Percentiles rank a stretch among this genome's conserved stretches.
Conservation (phyloP, 2,888 invertebrate genomes). For the Ichneumoninae sp. region DNA sequence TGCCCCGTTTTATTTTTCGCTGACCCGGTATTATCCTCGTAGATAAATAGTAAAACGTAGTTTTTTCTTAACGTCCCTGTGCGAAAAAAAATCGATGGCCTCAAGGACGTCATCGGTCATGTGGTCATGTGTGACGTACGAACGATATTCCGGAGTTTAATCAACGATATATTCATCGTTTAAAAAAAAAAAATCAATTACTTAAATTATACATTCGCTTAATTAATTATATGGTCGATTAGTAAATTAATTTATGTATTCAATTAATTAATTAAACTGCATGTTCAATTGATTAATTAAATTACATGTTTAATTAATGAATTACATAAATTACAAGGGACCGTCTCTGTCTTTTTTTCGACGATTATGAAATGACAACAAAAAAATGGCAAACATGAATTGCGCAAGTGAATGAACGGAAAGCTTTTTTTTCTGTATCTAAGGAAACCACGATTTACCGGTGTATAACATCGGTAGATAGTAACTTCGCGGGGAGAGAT, state of each 20-base stretch:
- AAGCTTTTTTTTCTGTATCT: neutral
- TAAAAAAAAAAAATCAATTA: neutral
- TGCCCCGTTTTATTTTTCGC: neutral
- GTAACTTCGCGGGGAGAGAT: slow-evolving; percentile 18
- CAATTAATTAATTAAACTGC: neutral
- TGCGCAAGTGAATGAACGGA: neutral
- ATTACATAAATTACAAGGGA: neutral
- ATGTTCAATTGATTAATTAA: neutral
- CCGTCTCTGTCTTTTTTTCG: neutral
- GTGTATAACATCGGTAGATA: slow-evolving; percentile 32
- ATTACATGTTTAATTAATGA: neutral
- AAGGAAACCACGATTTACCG: slow-evolving; percentile 13
- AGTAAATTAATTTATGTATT: too few relatives aligned
- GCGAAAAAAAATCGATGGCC: neutral
- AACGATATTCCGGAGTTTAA: neutral
- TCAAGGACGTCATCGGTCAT: neutral
- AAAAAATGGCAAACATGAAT: slow-evolving; percentile 1
- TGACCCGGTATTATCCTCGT: neutral
- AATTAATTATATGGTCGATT: neutral
- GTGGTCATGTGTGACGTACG: too few relatives aligned
- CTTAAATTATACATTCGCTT: neutral
- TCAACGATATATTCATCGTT: neutral
- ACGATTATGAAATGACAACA: neutral
- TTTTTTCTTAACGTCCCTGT: neutral
- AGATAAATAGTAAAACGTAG: neutral